Base-by-base conservation (phyloP, 2,113 vertebrate species). In the Hippolais icterina region DNA sequence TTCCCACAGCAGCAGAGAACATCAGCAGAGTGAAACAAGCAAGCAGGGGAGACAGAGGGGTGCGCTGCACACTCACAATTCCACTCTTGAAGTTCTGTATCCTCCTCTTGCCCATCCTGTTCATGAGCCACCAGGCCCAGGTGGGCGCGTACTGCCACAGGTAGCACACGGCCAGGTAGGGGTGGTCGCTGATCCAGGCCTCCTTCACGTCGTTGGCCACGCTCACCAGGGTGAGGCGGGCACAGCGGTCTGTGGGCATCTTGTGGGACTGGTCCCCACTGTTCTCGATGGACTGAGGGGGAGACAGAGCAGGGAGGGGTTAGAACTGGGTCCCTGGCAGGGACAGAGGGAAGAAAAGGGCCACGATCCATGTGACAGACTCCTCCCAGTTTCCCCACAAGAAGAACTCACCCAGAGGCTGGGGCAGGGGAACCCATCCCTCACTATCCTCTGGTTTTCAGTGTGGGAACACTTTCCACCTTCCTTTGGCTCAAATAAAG, bases 61-160 rank as follows among this genome's bases (percentile, higher is more conserved):
- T 37, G 33, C 23, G 78, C 98, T 84, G 24, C 41, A 44, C 28
- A 97, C 99, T 87, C 97, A 99, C 99, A 98, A 99, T 28, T 50
- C 99, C 99, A 4, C 97, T 98, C 97, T 99, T 98, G 59, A 99
- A 99, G 97, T 99, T 99, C 83, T 98, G 72, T 83, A 99, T 99
- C 75, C 99, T 98, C 95, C 89, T 99, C 94, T 94, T 98, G 46
- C 98, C 98, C 78, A 99, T 9, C 41, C 93, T 85, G 80, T 96
- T 97, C 47, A 98, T 97, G 35, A 99, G 6, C 97, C 98, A 98
- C 98, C 98, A 98, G 37, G 98, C 98, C 95, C 98, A 97, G 9
- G 99, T 99, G 47, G 99, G 99, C 0, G 97, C 72, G 3, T 99
- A 99, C 95, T 99, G 99, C 98, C 99, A 99, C 52, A 98, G 22